phyloP scores from a whole-genome alignment of 2,888 invertebrate genomes.

The Agrotis segetum region DNA sequence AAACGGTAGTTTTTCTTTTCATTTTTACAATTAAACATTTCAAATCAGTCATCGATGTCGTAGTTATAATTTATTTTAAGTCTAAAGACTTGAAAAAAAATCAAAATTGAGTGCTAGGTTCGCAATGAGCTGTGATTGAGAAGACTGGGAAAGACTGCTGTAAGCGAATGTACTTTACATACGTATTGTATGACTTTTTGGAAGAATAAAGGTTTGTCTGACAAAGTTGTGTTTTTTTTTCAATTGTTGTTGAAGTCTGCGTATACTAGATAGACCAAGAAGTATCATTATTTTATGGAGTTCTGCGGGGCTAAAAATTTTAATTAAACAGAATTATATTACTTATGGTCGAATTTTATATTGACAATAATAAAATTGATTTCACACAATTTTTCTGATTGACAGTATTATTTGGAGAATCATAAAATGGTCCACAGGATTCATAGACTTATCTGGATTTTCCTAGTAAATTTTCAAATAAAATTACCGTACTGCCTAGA shows the following conservation, averaged over 20 bases:
- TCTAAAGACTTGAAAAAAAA: constrained; percentile 39
- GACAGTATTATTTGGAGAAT: too few species aligned
- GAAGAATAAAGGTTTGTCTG: constrained; percentile 43
- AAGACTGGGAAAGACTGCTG: constrained; percentile 50
- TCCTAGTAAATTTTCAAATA: too few species aligned
- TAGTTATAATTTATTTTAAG: constrained; percentile 16
- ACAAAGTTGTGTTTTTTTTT: constrained; percentile 25
- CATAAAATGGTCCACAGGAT: too few species aligned
- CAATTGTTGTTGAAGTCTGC: background rate
- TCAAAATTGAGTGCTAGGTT: constrained; percentile 40
- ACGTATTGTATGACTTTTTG: constrained; percentile 48
- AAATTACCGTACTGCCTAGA: too few species aligned
- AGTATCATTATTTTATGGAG: too few species aligned
- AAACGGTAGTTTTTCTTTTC: background rate
- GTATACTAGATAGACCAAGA: too few species aligned
- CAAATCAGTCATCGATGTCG: constrained; percentile 3
- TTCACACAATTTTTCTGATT: too few species aligned
- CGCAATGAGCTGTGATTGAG: constrained; percentile 49
- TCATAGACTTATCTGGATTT: too few species aligned
- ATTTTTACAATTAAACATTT: constrained; percentile 7
- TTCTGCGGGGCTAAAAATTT: too few species aligned
- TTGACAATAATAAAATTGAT: too few species aligned
- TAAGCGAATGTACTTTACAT: constrained; percentile 42
- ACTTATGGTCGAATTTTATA: too few species aligned
- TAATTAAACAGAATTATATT: too few species aligned